Evolutionary conservation across 1,140 invertebrate species (phyloP).

Genomic region (Augochlora pura): DNA sequence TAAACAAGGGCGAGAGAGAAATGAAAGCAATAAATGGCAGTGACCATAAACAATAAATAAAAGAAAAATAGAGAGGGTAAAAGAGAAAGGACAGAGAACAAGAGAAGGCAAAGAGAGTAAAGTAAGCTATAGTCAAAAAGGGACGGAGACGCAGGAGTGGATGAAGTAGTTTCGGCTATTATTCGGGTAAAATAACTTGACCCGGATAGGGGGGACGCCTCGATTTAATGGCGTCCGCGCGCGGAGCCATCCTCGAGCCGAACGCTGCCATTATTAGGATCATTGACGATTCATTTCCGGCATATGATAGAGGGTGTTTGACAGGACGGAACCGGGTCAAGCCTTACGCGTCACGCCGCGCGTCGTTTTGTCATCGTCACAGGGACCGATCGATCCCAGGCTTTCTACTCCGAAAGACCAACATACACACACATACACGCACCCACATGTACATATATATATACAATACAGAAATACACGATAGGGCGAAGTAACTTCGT

Average conservation of each 20-base stretch:
- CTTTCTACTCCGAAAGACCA: not conserved
- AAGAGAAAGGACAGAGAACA: too few relatives aligned
- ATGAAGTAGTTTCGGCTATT: slow-evolving; percentile 26
- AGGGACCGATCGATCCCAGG: slow-evolving; percentile 46
- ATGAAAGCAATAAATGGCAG: too few relatives aligned
- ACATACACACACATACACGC: not conserved
- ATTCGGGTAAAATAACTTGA: slow-evolving; percentile 59
- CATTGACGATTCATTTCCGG: slow-evolving; percentile 65
- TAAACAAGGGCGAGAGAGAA: too few relatives aligned
- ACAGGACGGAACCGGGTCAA: slow-evolving; percentile 55
- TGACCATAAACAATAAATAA: too few relatives aligned
- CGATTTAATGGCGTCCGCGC: slow-evolving; percentile 53
- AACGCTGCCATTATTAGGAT: slow-evolving; percentile 55
- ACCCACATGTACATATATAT: too few relatives aligned
- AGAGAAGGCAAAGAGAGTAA: too few relatives aligned
- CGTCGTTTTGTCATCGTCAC: slow-evolving; percentile 58
- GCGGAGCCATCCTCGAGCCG: slow-evolving; percentile 36
- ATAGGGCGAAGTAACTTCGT: too few relatives aligned
- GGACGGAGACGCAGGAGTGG: not conserved
- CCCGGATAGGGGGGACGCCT: slow-evolving; percentile 22
- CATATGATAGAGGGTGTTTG: slow-evolving; percentile 52
- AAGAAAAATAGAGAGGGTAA: too few relatives aligned
- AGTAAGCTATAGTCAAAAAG: not conserved
- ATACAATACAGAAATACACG: too few relatives aligned
- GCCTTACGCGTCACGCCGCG: slow-evolving; percentile 54